Evolutionary conservation across 2,888 invertebrate genomes (phyloP).

Genomic region (Phyllotreta cruciferae): DNA sequence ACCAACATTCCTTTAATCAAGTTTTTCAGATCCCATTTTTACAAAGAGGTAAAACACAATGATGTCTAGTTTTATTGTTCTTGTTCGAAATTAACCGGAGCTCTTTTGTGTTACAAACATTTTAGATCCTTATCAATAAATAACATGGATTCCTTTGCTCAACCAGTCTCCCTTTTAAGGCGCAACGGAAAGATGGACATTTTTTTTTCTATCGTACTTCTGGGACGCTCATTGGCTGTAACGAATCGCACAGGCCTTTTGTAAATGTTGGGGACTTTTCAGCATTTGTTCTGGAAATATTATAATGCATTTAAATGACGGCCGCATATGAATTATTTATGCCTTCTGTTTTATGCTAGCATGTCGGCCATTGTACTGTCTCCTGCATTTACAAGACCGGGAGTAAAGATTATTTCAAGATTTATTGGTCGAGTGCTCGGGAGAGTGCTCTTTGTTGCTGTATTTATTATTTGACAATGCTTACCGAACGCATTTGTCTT

Average conservation of each 20-base stretch:
- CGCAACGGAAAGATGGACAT: constrained; percentile 48
- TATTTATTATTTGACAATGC: constrained; percentile 34
- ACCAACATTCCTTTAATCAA: constrained; percentile 25
- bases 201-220: constrained; percentile 30
- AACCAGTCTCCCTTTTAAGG: constrained; percentile 53
- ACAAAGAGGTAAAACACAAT: constrained; percentile 30
- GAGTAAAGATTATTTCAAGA: constrained; percentile 45
- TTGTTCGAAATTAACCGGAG: constrained; percentile 51
- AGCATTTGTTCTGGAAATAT: constrained; percentile 39
- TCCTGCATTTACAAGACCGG: constrained; percentile 43
- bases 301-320: constrained; percentile 51
- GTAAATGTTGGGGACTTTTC: constrained; percentile 35
- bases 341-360: constrained; percentile 40
- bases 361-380: constrained; percentile 48
- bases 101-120: constrained; percentile 52
- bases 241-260: constrained; percentile 36
- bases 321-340: constrained; percentile 51
- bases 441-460: constrained; percentile 27
- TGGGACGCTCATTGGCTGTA: constrained; percentile 26
- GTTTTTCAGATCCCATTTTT: constrained; percentile 24
- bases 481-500: constrained; percentile 23
- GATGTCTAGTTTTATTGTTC: constrained; percentile 48
- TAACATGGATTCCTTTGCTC: constrained; percentile 51
- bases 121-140: constrained; percentile 56
- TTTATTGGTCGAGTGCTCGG: constrained; percentile 39